Evolutionary conservation across 2,797 vertebrate genomes (phyloP), one percentile per base, ranked within the genome.

Genomic region (Kryptopterus vitreolus): DNA sequence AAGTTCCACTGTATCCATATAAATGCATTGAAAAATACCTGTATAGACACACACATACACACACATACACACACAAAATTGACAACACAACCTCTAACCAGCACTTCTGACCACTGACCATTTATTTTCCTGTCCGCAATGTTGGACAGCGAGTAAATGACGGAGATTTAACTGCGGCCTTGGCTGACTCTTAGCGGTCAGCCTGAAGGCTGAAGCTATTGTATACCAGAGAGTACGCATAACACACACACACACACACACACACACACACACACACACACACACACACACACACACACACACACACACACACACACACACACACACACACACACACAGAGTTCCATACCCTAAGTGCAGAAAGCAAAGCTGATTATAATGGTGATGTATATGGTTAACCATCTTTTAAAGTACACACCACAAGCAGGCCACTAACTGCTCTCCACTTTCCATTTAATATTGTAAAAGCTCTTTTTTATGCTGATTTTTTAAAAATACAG

Each of bases 351-450:
- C 58, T 18, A 61, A 76, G 7, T 31, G 43, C 31, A 62, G 10
- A 38, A 79, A 69, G 46, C 81, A 78, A 77, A 69, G 72, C 46
- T 63, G 65, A 83, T 77, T 80, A 85, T 76, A 77, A 83, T 74
- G 79, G 80, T 55, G 74, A 82, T 84, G 83, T 83, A 46, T 81
- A 83, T 78, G 82, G 84, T 85, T 85, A 87, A 86, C 84, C 81
- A 81, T 82, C 74, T 78, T 84, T 87, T 85, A 86, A 83, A 86
- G 84, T 70, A 78, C 83, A 77, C 63, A 78, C 85, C 78, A 81
- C 84, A 86, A 82, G 71, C 69, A 68, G 16, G 48, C 83, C 84
- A 75, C 83, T 81, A 85, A 81, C 80, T 81, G 70, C 76, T 80
- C 81, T 78, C 31, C n/a, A 35, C 72, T 78, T 78, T 80, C 61